Percentiles rank a stretch among this genome's conserved stretches.
Conservation (phyloP, 2,888 invertebrate genomes). For the Sesia apiformis region DNA sequence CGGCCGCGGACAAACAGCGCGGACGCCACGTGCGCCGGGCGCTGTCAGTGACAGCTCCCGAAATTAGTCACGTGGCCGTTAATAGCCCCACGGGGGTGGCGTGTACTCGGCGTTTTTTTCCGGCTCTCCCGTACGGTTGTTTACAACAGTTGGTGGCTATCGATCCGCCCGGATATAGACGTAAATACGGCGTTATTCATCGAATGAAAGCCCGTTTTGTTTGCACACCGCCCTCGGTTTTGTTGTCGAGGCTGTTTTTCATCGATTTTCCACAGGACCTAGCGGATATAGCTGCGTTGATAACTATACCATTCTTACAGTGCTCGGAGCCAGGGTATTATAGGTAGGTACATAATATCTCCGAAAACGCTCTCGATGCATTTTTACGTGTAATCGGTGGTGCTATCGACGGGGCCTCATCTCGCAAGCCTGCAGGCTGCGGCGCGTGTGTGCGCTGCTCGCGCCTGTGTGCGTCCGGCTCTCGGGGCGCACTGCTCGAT, state of each 20-base stretch:
- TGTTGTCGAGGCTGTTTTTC: slow-evolving; percentile 50
- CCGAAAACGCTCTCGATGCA: slow-evolving; percentile 45
- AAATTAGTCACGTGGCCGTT: slow-evolving; percentile 72
- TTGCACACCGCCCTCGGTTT: slow-evolving; percentile 37
- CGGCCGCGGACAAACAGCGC: slow-evolving; percentile 5
- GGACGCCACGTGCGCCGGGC: slow-evolving; percentile 42
- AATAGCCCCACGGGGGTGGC: slow-evolving; percentile 53
- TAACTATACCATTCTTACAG: not conserved
- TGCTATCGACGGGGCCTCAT: slow-evolving; percentile 16
- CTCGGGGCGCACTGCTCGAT: slow-evolving; percentile 64
- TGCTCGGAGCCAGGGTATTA: slow-evolving; percentile 22
- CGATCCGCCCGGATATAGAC: slow-evolving; percentile 58
- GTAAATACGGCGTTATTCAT: slow-evolving; percentile 56
- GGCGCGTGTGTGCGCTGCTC: slow-evolving; percentile 16
- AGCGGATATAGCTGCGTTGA: slow-evolving; percentile 3
- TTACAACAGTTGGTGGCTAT: slow-evolving; percentile 70
- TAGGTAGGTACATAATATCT: slow-evolving; percentile 32
- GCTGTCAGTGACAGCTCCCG: slow-evolving; percentile 66
- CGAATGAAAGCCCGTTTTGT: slow-evolving; percentile 32
- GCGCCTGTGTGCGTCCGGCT: slow-evolving; percentile 50
- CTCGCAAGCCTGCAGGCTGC: slow-evolving; percentile 18
- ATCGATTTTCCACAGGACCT: slow-evolving; percentile 53
- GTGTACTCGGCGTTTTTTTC: slow-evolving; percentile 50
- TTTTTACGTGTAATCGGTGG: slow-evolving; percentile 44
- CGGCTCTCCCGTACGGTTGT: slow-evolving; percentile 49